Conservation (phyloP, 2,113 vertebrate genomes). For the Brevimyrus niger region DNA sequence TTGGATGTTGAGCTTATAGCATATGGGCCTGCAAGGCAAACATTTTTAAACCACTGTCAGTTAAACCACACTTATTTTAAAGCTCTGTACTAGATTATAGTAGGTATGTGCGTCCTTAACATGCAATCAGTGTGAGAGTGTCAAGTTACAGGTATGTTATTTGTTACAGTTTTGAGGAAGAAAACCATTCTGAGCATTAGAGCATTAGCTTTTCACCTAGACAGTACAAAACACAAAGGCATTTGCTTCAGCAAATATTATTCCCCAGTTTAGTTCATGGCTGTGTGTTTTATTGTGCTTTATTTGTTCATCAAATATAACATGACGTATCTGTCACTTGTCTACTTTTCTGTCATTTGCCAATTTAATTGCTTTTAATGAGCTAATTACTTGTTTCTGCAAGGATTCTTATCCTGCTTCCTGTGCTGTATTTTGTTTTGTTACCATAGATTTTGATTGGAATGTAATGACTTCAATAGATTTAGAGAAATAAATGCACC, state of each 20-base stretch:
- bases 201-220: neutral
- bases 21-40: conserved; percentile 69
- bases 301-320: neutral
- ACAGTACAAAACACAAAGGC: neutral
- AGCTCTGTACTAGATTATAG: neutral
- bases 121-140: neutral
- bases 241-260: neutral
- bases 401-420: neutral
- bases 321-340: neutral
- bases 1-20: conserved; percentile 83
- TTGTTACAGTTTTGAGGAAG: neutral
- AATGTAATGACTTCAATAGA: neutral
- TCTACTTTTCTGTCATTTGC: neutral
- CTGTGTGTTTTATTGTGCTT: neutral
- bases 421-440: neutral
- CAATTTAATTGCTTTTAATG: neutral
- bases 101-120: neutral
- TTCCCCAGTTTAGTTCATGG: neutral
- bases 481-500: neutral
- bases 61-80: neutral
- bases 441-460: neutral
- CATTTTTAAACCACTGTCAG: conserved; percentile 17
- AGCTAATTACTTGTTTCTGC: neutral
- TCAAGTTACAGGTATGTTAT: neutral
- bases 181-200: neutral